Conservation (phyloP, 2,797 vertebrate genomes). For the Otolemur crassicaudatus region DNA sequence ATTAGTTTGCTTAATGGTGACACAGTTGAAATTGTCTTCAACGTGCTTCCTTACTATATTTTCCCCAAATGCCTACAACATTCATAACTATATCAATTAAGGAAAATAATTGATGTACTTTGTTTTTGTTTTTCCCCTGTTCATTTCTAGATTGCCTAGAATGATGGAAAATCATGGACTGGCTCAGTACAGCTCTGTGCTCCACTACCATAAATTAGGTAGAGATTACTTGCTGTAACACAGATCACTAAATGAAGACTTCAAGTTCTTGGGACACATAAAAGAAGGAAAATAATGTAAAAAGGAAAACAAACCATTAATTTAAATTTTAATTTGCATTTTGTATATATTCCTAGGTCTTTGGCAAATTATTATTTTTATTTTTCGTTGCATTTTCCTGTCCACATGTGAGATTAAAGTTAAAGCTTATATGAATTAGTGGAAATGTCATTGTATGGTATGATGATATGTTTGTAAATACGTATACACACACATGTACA, state of each 20-base stretch:
- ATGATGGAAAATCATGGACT: background rate
- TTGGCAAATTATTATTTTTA: background rate
- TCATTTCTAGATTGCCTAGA: background rate
- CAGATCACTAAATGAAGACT: background rate
- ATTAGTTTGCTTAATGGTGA: background rate
- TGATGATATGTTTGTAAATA: background rate
- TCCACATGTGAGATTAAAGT: background rate
- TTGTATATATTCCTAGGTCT: background rate
- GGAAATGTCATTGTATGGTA: background rate
- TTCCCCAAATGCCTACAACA: background rate
- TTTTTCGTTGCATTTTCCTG: background rate
- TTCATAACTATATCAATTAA: background rate
- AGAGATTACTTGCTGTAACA: background rate
- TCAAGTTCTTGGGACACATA: background rate
- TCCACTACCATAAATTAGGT: background rate
- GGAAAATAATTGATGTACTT: background rate
- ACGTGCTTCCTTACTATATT: background rate
- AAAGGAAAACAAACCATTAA: background rate
- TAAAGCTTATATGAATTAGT: background rate
- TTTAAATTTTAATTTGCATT: background rate
- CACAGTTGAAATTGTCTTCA: background rate
- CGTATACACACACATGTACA: background rate
- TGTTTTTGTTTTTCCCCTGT: background rate
- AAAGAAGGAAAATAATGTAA: background rate
- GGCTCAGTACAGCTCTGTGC: background rate